Evolutionary conservation across 1,140 invertebrate genomes (phyloP), one percentile per base, ranked within the genome.

Genomic region (Gryon sp.): DNA sequence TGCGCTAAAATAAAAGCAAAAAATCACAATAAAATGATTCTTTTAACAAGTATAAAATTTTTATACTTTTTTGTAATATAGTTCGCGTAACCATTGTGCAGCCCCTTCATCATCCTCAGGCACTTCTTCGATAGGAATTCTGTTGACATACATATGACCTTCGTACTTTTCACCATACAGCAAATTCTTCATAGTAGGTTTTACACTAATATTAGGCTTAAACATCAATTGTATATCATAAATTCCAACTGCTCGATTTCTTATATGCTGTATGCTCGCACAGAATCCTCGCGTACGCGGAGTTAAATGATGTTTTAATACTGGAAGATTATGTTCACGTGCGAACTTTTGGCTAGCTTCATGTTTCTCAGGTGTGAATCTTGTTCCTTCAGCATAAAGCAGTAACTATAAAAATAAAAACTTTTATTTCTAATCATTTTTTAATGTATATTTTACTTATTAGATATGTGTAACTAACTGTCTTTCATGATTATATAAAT

Each of bases 261-360:
- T 91, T 80, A 96, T 91, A 45, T 92, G 89, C 8, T 92, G 92
- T 59, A 96, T 82, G 83, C 94, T 95, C 32, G 93, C 92, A 0
- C 91, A 93, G 84, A 99, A 99, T 7, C 98, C 98, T 86, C 94
- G 95, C 2, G 96, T 96, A 43, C 97, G 90, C n/a, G 98, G 98
- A 22, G 96, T 93, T 20, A 99, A 90, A 88, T 98, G 97, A 84
- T 98, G 93, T 79, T 97, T 96, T 19, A 98, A 89, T 76, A 93
- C 86, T 2, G 95, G 93, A 73, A 98, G 90, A 76, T 95, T 95
- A 76, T 95, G 95, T 79, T 97, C 92, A 80, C 92, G 90, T 0
- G 97, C 96, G 85, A 98, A 97, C 78, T 95, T 94, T 79, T 96
- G 90, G 72, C 96, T 97, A 0, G 93, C 94, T 86, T 94, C 92